Evolutionary conservation across 2,797 vertebrate species (phyloP).

Genomic region (Channa striata): DNA sequence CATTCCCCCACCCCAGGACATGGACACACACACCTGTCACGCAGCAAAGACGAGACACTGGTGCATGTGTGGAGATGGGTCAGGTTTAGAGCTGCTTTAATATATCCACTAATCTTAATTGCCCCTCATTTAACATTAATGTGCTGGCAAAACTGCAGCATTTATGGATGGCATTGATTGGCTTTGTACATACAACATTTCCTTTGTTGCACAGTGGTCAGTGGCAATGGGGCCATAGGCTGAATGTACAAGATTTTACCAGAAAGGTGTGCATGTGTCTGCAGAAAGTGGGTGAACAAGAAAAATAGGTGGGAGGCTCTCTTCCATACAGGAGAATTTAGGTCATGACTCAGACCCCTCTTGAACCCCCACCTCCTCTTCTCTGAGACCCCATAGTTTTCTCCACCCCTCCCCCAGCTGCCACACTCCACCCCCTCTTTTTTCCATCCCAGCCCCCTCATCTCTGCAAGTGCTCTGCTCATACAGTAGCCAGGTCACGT

Average conservation of each 20-base stretch:
- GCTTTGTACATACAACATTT: constrained; percentile 7
- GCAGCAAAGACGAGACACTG: constrained; percentile 46
- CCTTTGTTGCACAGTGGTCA: constrained; percentile 15
- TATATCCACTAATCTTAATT: background rate
- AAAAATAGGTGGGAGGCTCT: constrained; percentile 40
- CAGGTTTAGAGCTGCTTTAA: constrained; percentile 11
- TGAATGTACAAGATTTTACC: constrained; percentile 9
- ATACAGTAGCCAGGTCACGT: constrained; percentile 64
- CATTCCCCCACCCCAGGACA: constrained; percentile 46
- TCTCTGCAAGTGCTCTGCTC: constrained; percentile 17
- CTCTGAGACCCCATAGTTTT: constrained; percentile 63
- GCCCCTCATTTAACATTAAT: background rate
- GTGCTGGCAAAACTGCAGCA: background rate
- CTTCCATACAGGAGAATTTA: constrained; percentile 75
- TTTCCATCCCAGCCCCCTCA: constrained; percentile 20
- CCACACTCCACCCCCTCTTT: constrained; percentile 56
- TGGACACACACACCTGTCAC: constrained; percentile 74
- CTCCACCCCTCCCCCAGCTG: constrained; percentile 69
- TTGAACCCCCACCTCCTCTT: constrained; percentile 64
- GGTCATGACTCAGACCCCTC: constrained; percentile 80
- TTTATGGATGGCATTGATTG: constrained; percentile 11
- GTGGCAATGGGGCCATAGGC: background rate
- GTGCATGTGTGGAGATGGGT: constrained; percentile 34
- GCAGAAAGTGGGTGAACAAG: background rate
- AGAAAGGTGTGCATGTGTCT: constrained; percentile 7